Evolutionary conservation across 2,113 vertebrate species (phyloP).

Genomic region (Onychostruthus taczanowskii): DNA sequence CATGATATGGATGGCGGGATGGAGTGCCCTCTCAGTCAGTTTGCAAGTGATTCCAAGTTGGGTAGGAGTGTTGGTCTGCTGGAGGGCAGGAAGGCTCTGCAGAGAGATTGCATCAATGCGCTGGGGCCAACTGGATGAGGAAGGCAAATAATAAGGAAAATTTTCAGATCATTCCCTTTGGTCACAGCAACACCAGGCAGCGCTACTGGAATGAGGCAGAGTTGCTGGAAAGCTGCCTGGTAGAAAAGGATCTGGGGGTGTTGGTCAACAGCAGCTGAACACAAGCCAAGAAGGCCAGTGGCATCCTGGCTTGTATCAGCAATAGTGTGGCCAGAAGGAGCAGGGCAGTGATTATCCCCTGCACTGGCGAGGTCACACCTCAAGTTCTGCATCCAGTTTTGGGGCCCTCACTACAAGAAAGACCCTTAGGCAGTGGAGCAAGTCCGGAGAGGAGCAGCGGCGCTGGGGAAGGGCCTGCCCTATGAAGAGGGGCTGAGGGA

Average conservation of each 20-base stretch:
- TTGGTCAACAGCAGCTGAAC: not conserved
- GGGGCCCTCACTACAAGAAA: too few relatives aligned
- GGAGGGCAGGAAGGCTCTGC: not conserved
- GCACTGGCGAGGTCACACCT: not conserved
- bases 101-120: too few relatives aligned
- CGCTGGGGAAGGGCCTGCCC: not conserved
- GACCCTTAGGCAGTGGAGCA: fast-evolving
- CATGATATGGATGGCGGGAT: not conserved
- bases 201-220: not conserved
- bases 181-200: not conserved
- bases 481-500: not conserved
- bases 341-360: fast-evolving
- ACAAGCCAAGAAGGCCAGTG: not conserved
- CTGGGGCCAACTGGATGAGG: not conserved
- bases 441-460: not conserved
- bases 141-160: not conserved
- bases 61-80: not conserved
- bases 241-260: not conserved
- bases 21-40: too few relatives aligned
- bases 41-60: not conserved
- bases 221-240: not conserved
- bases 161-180: not conserved
- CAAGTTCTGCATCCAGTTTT: fast-evolving
- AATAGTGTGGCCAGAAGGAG: not conserved
- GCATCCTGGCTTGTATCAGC: not conserved